phyloP scores from a whole-genome alignment of 2,888 invertebrate species.

The Endotricha flammealis region DNA sequence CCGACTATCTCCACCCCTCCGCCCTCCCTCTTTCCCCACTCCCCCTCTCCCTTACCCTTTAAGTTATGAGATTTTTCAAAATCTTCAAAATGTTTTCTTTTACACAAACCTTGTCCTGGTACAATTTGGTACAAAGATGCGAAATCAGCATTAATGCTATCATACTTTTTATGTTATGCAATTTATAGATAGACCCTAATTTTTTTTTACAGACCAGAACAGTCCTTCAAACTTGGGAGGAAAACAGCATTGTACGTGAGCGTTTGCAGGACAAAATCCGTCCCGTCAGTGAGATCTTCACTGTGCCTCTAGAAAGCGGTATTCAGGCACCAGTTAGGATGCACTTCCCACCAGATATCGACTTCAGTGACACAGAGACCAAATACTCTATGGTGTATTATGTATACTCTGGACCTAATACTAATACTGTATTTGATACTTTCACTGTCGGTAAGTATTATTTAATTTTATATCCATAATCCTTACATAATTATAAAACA shows the following conservation, averaged over 20 bases:
- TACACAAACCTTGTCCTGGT: too few species aligned
- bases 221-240: constrained; percentile 73
- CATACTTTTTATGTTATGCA: too few species aligned
- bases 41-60: too few species aligned
- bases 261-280: constrained; percentile 66
- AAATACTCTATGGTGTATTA: constrained; percentile 85
- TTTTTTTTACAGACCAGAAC: constrained; percentile 27
- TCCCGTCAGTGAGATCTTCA: constrained; percentile 74
- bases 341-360: constrained; percentile 81
- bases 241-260: constrained; percentile 74
- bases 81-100: too few species aligned
- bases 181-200: background rate
- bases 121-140: too few species aligned
- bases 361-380: constrained; percentile 68
- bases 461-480: constrained; percentile 3
- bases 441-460: constrained; percentile 78
- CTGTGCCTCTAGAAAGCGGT: constrained; percentile 77
- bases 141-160: constrained; percentile 6
- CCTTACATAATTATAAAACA: too few species aligned
- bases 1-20: too few species aligned
- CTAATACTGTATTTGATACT: constrained; percentile 84
- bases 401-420: constrained; percentile 92
- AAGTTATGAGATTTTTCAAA: too few species aligned
- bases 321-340: constrained; percentile 81
- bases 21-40: too few species aligned